Conservation (phyloP, 2,797 vertebrate species). For the Myotis vivesi region DNA sequence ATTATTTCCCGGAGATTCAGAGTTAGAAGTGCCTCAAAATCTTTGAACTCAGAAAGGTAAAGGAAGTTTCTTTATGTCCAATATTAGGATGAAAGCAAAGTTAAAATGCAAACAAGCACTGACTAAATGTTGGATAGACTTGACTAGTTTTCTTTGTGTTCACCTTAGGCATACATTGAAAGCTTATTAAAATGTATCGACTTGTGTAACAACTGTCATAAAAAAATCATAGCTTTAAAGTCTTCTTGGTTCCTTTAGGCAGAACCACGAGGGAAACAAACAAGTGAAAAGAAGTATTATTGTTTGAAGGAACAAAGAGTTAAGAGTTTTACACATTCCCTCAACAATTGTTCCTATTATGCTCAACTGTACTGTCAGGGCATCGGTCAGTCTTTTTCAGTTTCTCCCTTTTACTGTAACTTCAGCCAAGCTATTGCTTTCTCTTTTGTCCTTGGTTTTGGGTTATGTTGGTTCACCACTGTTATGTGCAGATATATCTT, state of each 20-base stretch:
- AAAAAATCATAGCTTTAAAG: background rate
- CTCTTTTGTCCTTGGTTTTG: background rate
- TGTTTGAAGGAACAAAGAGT: background rate
- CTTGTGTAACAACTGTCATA: background rate
- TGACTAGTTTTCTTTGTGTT: constrained; percentile 41
- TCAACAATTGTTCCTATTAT: background rate
- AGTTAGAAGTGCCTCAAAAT: constrained; percentile 16
- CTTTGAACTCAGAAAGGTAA: constrained; percentile 43
- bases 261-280: constrained; percentile 5
- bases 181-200: background rate
- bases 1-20: constrained; percentile 5
- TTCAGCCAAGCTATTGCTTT: background rate
- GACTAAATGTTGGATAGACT: background rate
- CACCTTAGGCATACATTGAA: constrained; percentile 3
- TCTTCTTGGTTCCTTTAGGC: background rate
- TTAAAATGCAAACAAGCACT: constrained; percentile 17
- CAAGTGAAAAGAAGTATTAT: background rate
- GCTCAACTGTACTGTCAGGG: background rate
- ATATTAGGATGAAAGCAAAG: background rate
- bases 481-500: background rate
- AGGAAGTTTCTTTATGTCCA: constrained; percentile 28
- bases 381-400: background rate
- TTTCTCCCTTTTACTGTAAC: background rate
- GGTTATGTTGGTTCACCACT: background rate
- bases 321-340: background rate